Conservation (phyloP, 1,140 invertebrate species). For the Caenorhabditis elegans region WBcel235 BX284605.5:5735001-5735500, state of each 20-base stretch:
- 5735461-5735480: neutral
- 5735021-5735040: too few species aligned
- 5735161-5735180: constrained; percentile 30
- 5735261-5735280: constrained; percentile 27
- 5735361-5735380: neutral
- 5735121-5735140: constrained; percentile 19
- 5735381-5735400: neutral
- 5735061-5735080: neutral
- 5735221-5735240: constrained; percentile 28
- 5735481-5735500: too few species aligned
- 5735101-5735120: constrained; percentile 7
- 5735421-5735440: constrained; percentile 4
- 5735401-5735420: neutral
- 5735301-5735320: constrained; percentile 16
- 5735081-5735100: neutral
- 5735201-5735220: constrained; percentile 26
- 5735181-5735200: constrained; percentile 21
- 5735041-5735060: too few species aligned
- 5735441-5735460: neutral
- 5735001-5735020: too few species aligned
- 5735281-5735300: constrained; percentile 5
- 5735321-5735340: neutral
- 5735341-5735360: too few species aligned
- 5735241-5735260: constrained; percentile 20
- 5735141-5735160: constrained; percentile 26